Base-by-base conservation (phyloP, 2,113 vertebrate genomes). In the Gyps fulvus region DNA sequence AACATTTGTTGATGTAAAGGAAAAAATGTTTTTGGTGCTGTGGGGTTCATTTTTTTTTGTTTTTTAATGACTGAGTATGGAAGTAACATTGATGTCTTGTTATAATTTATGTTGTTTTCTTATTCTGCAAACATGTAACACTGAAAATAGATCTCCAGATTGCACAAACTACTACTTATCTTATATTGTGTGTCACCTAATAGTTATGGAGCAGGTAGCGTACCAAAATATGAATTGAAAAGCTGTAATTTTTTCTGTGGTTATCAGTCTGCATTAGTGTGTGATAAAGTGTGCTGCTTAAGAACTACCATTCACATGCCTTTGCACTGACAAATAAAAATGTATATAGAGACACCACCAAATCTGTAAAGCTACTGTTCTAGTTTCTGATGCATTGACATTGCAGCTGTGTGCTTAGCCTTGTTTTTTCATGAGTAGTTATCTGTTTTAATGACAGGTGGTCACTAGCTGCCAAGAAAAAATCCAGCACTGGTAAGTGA, bases 401-500 rank as follows among this genome's bases (percentile, higher is more conserved):
- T 97, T 98, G 93, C 96, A 94, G 96, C 93, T 97, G 95, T 97
- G 84, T 98, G 94, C 90, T 86, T 95, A 96, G 95, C 93, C 93
- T 96, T 98, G 95, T 97, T 97, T 98, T 97, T 94, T 98, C 98
- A 98, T 96, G 90, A 98, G 91, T 65, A 98, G 97, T 98, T 99
- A 95, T 98, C 97, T 99, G 97, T 99, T 98, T 99, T 97, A 93
- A 98, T 98, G 98, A 99, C 99, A 99, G 99, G 99, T 99, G 99
- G 99, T 99, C 99, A 98, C 98, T 98, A 98, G 98, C 98, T 99
- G 99, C 98, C 98, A 99, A 93, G 98, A 98, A 98, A 99, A 98
- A 97, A 99, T 99, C 96, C 98, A 99, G 97, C 99, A 99, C 94
- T 99, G 99, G 99, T 99, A 98, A 99, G 99, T 98, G 95, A 94